Evolutionary conservation across 2,888 invertebrate species (phyloP), one percentile per base, ranked within the genome.

Genomic region (Poecilus cupreus): DNA sequence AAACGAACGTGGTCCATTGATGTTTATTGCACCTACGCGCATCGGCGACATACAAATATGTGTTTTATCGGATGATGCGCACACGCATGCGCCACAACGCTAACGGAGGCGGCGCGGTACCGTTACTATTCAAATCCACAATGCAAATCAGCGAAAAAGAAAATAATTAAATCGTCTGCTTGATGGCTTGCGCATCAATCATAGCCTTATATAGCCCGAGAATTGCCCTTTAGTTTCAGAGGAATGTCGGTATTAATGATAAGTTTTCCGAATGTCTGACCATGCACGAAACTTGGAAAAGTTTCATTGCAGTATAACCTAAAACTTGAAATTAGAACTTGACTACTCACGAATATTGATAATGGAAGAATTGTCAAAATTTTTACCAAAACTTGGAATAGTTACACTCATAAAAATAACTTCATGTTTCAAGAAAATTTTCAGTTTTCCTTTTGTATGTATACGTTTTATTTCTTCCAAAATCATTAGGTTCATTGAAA

Each of bases 1-100:
- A 79, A 79, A 79, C 70, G 64, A 68, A 79, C 46, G 49, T 32
- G 72, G 80, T 72, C 72, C 80, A 80, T 80, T 80, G 80, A 72
- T 80, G 80, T 80, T 80, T 80, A 80, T 80, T 20, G 80, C 80
- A 70, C 80, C 80, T 80, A 80, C 80, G 54, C 57, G 16, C 57
- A 26, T 51, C 70, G 43, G 22, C 57, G 43, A 80, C 80, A 72
- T 80, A 80, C 80, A 57, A 80, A 80, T 80, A 72, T 80, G 70
- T 80, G 57, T 80, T 80, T 80, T 80, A 80, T 80, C 80, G 57
- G 70, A 39, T 13, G 60, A 24, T 77, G 77, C 32, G 57, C 37
- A 72, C 22, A 57, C 37, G 39, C 76, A 6, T 18, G 54, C 18
- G 70, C 70, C 70, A 39, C 13, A 46, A 8, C 10, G 24, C 32